Base-by-base conservation (phyloP, 2,113 vertebrate species). In the Cheilinus undulatus region DNA sequence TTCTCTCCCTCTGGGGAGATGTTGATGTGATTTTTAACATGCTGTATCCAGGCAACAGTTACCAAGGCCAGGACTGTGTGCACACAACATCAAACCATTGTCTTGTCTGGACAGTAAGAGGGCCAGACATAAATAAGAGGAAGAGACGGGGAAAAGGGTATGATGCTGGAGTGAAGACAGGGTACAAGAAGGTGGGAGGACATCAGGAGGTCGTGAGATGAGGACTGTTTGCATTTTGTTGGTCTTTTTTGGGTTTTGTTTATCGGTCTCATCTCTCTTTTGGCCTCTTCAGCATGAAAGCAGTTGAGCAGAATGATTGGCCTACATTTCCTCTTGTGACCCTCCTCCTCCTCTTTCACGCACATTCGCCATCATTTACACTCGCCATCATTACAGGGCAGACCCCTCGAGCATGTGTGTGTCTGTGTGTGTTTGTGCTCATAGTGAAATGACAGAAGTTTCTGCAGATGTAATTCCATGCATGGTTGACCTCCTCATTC, bases 1-100 rank as follows among this genome's bases (percentile, higher is more conserved):
- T 79, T 71, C 53, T 71, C 53, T 45, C 50, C 74, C 91, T 89
- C 85, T 48, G 46, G 83, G 83, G 88, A 77, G 50, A 59, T 22
- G 83, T 75, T 80, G 78, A 76, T 75, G 67, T 53, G 75, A 66
- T 88, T 84, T 86, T 81, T 89, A 84, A 79, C 78, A 67, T 30
- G 58, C 64, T 12, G 92, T 94, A 90, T 84, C 92, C 82, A 89
- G 90, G 91, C 93, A 93, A 93, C 93, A 74, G 91, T 93, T 88
- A 59, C 91, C 80, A 82, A 78, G 87, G 73, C 87, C 6, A 82
- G 63, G 61, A 56, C 50, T 43, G 78, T 52, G 56, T 15, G 19
- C 17, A 45, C 19, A 45, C 59, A 40, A 68, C 73, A 73, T 62
- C 11, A 20, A 48, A 51, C 26, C 76, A 48, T 77, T 73, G 73